Evolutionary conservation across 1,140 invertebrate genomes (phyloP).

Genomic region (Bombus sylvicola): DNA sequence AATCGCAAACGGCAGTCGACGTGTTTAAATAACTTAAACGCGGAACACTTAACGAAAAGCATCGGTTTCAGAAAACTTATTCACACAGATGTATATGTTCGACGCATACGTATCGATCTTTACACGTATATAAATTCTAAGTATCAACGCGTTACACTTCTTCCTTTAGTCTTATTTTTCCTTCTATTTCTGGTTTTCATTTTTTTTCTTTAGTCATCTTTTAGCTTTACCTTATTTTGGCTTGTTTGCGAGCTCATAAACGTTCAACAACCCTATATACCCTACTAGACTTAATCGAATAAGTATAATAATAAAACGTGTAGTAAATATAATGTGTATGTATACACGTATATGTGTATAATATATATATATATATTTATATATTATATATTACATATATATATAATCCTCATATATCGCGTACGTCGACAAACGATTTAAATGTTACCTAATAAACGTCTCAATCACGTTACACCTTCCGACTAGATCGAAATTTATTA

Average conservation of each 20-base stretch:
- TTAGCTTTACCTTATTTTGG: background rate
- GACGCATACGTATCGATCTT: slow-evolving; percentile 32
- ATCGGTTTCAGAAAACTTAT: slow-evolving; percentile 54
- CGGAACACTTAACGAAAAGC: slow-evolving; percentile 29
- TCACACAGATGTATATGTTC: slow-evolving; percentile 25
- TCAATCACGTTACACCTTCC: slow-evolving; percentile 27
- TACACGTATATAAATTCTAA: background rate
- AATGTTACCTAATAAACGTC: slow-evolving; percentile 36
- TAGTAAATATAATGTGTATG: slow-evolving; percentile 65
- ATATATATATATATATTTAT: slow-evolving; percentile 32
- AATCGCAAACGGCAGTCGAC: slow-evolving; percentile 36
- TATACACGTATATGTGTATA: slow-evolving; percentile 36
- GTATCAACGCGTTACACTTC: slow-evolving; percentile 19
- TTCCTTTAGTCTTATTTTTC: background rate
- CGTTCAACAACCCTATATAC: slow-evolving; percentile 50
- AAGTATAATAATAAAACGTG: slow-evolving; percentile 68
- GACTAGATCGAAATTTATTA: slow-evolving; percentile 42
- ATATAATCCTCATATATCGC: slow-evolving; percentile 46
- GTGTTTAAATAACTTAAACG: slow-evolving; percentile 43
- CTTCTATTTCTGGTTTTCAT: background rate
- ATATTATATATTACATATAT: slow-evolving; percentile 33
- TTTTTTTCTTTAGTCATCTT: background rate
- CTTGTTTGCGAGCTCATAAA: slow-evolving; percentile 36
- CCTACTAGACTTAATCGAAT: slow-evolving; percentile 50
- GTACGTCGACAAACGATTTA: slow-evolving; percentile 43